Evolutionary conservation across 2,888 invertebrate genomes (phyloP), one percentile per base, ranked within the genome.

Genomic region (Trypoxylon attenuatum): DNA sequence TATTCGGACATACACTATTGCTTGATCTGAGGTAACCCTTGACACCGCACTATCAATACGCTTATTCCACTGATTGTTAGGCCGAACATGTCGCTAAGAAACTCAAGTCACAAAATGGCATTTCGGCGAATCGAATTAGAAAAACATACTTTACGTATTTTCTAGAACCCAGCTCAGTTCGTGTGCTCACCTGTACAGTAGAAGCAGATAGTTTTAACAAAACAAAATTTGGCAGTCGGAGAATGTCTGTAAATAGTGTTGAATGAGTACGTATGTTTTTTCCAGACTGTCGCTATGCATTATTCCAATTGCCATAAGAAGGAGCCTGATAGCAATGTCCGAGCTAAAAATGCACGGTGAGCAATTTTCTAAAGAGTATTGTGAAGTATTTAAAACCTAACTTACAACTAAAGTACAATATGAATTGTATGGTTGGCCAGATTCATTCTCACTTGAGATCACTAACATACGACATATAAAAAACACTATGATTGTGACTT

Each of bases 21-120:
- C 78, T 82, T 82, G 78, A 75, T 81, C 76, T 70, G 75, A 75
- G 79, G 70, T 67, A 78, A 68, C 52, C 61, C 70, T 77, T 73
- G 52, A 76, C 74, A 69, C 69, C 76, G 67, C 69, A 43, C 63
- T 70, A 57, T 59, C 38, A 38, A 69, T 71, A 65, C 39, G 58
- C 55, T 59, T 68, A 58, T 55, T 68, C 58, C 41, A 29, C 47
- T 33, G 58, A 51, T 56, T 69, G 59, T 66, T 70, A 73, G 70
- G 72, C 73, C 69, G 66, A 73, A 73, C 57, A 43, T 54, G 60
- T 56, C 47, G 51, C 47, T 45, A 41, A 39, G 51, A 54, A 54
- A 25, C n/a, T 25, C 18, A 68, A 71, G 18, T 18, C 16, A n/a
- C n/a, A n/a, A n/a, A n/a, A n/a, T n/a, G n/a, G n/a, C n/a, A n/a